phyloP scores from a whole-genome alignment of 1,140 invertebrate genomes.

The Drosophila virilis region DNA sequence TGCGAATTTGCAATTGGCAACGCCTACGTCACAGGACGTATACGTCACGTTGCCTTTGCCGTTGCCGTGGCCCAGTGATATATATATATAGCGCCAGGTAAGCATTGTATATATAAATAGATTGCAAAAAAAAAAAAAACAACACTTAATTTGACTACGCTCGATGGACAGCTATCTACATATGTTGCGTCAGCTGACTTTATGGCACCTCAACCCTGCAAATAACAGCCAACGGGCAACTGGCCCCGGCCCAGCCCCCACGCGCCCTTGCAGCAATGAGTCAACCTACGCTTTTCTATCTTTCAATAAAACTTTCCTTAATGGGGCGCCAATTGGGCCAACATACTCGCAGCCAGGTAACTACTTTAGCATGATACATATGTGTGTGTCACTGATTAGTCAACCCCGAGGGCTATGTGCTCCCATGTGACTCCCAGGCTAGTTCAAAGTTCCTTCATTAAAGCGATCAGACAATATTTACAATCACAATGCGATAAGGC shows the following conservation, averaged over 20 bases:
- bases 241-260: neutral
- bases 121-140: neutral
- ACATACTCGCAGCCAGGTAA: neutral
- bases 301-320: neutral
- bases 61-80: slow-evolving; percentile 10
- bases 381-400: slow-evolving; percentile 38
- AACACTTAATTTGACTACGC: slow-evolving; percentile 2
- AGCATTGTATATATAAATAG: slow-evolving; percentile 25
- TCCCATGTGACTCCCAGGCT: slow-evolving; percentile 23
- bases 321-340: neutral
- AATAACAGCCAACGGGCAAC: neutral
- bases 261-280: neutral
- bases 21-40: slow-evolving; percentile 61
- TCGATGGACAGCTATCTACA: neutral
- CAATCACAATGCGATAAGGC: slow-evolving; percentile 25
- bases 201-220: slow-evolving; percentile 10
- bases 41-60: slow-evolving; percentile 57
- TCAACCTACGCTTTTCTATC: slow-evolving; percentile 10
- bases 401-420: slow-evolving; percentile 12
- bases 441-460: slow-evolving; percentile 16
- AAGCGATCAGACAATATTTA: neutral
- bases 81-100: slow-evolving; percentile 43
- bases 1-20: slow-evolving; percentile 56
- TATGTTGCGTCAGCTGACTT: slow-evolving; percentile 32
- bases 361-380: neutral